phyloP scores from a whole-genome alignment of 2,113 vertebrate genomes.

The Pithys albifrons region DNA sequence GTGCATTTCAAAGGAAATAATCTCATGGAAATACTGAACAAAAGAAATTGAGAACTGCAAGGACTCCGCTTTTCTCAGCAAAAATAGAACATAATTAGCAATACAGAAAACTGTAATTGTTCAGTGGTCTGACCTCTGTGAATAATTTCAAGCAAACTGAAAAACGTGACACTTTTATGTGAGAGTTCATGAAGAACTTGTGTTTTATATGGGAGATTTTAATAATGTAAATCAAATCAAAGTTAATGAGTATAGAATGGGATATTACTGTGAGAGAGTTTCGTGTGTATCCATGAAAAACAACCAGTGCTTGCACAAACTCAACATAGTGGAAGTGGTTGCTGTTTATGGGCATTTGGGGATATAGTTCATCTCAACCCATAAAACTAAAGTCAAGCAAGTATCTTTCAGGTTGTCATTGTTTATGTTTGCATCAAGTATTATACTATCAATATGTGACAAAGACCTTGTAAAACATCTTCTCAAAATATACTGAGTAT shows the following conservation, averaged over 20 bases:
- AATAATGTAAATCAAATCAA: not conserved
- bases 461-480: not conserved
- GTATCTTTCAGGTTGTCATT: not conserved
- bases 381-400: not conserved
- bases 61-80: not conserved
- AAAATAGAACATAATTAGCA: not conserved
- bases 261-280: not conserved
- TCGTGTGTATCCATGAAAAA: not conserved
- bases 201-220: not conserved
- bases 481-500: not conserved
- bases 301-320: not conserved
- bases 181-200: not conserved
- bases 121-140: not conserved
- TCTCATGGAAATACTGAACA: not conserved
- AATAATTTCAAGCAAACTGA: not conserved
- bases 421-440: not conserved
- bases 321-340: rapidly evolving
- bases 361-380: not conserved
- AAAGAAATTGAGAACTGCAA: not conserved
- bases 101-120: not conserved
- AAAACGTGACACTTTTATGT: not conserved
- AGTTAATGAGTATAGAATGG: not conserved
- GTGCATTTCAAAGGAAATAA: not conserved
- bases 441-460: not conserved
- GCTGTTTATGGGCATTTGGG: not conserved